These are phyloP conservation scores for Leucoraja erinaceus DNA, from an alignment of 2,113 vertebrate species.

Conservation along the genomic window DNA sequence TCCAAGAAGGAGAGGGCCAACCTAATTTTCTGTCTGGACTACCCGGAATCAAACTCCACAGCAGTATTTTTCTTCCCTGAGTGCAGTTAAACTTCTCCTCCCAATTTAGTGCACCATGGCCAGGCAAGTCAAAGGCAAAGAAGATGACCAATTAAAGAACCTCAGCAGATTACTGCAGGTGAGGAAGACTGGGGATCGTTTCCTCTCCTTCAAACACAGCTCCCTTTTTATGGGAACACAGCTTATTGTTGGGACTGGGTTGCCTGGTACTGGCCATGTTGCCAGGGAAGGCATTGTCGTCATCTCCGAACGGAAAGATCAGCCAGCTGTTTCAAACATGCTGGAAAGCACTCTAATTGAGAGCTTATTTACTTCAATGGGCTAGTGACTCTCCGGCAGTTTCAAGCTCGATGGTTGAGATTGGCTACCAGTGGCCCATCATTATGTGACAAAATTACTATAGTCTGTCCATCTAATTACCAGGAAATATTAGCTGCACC, in stretches of 20 bases:
- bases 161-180: not conserved
- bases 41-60: too few relatives aligned
- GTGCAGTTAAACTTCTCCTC: too few relatives aligned
- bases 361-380: not conserved
- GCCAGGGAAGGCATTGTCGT: not conserved
- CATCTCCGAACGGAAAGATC: not conserved
- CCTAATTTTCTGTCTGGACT: too few relatives aligned
- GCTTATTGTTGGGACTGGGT: not conserved
- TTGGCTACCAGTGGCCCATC: not conserved
- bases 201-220: too few relatives aligned
- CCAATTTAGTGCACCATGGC: too few relatives aligned
- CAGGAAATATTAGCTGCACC: not conserved
- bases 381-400: not conserved
- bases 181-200: not conserved
- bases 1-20: too few relatives aligned
- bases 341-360: not conserved
- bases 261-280: not conserved
- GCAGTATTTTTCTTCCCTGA: too few relatives aligned
- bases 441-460: not conserved
- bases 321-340: not conserved
- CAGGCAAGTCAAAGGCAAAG: not conserved
- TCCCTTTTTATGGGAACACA: not conserved
- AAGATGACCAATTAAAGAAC: not conserved
- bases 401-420: not conserved
- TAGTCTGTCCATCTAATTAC: not conserved